Evolutionary conservation across 2,113 vertebrate species (phyloP), one percentile per base, ranked within the genome.

Genomic region (Nothobranchius kuhntae): DNA sequence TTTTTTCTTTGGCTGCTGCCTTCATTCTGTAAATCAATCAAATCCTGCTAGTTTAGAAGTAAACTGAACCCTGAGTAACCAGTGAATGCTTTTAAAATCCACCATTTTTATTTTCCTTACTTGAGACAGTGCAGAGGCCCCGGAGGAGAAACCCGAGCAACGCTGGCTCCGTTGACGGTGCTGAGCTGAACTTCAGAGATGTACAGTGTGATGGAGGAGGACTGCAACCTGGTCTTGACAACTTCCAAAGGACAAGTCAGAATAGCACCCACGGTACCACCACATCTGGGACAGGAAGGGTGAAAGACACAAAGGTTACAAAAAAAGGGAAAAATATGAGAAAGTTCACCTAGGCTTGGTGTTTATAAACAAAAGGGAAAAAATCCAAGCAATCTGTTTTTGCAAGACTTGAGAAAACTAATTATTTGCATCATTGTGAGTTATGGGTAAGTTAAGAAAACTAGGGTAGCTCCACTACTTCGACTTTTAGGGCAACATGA

Each of bases 221-320:
- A 98, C 90, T 99, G 98, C 73, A 99, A 81, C 14, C 98, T 94
- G 26, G 98, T 99, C 88, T 99, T 99, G 60, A 99, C 96, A 89
- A 99, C 98, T 92, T 99, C 98, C 83, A 99, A 91, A 13, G 98
- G 98, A 92, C 98, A 99, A 80, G 98, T 99, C 89, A 99, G 88
- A 89, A 99, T 97, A 71, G 98, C 98, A 65, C 97, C 98, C 78
- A 99, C 97, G 54, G 98, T 99, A 75, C 98, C 98, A 65, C 97
- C 97, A 86, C 98, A 99, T 88, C 98, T 99, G 81, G 11, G 6
- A 86, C 68, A 30, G 64, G 30, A 38, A 36, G 13, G 38, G 10
- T 50, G 15, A 1, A 4, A 7, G 21, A 21, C 21, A 21, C 21
- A 59, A 15, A 57, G 13, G 26, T 36, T 11, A 4, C 35, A 62